Conservation (phyloP, 2,113 vertebrate genomes). For the Nanorana parkeri region DNA sequence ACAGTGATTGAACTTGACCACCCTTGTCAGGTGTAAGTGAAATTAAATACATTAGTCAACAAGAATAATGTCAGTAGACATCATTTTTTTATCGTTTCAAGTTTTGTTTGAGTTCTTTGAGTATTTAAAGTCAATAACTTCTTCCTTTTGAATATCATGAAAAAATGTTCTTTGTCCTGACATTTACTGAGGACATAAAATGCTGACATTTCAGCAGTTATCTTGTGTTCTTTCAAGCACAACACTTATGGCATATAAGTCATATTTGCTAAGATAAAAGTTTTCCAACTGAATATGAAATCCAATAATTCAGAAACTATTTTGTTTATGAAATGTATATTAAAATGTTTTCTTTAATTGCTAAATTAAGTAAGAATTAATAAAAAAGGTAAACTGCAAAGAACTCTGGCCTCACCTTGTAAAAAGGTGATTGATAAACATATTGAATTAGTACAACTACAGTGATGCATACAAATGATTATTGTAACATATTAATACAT, state of each 20-base stretch:
- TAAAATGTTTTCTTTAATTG: not conserved
- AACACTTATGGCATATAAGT: conserved; percentile 54
- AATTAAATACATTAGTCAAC: conserved; percentile 40
- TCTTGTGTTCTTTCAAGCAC: conserved; percentile 48
- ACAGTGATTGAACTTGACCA: conserved; percentile 48
- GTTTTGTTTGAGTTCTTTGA: conserved; percentile 46
- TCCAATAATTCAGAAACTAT: not conserved
- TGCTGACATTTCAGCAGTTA: conserved; percentile 51
- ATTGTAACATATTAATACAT: no score
- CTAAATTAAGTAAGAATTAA: not conserved
- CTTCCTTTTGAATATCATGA: conserved; percentile 46
- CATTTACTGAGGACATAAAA: conserved; percentile 52
- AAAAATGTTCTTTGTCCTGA: conserved; percentile 54
- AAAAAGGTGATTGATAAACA: no score
- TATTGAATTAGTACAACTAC: no score
- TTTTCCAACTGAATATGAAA: conserved; percentile 35
- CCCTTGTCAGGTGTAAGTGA: conserved; percentile 44
- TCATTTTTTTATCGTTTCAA: conserved; percentile 28
- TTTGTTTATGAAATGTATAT: not conserved
- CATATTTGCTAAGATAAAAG: conserved; percentile 40
- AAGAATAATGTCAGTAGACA: conserved; percentile 38
- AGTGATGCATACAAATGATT: no score
- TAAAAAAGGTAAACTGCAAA: no score
- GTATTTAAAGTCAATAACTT: conserved; percentile 51
- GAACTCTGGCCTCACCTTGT: no score